phyloP scores from a whole-genome alignment of 2,113 vertebrate species.

The Apistogramma diplotaenia region DNA sequence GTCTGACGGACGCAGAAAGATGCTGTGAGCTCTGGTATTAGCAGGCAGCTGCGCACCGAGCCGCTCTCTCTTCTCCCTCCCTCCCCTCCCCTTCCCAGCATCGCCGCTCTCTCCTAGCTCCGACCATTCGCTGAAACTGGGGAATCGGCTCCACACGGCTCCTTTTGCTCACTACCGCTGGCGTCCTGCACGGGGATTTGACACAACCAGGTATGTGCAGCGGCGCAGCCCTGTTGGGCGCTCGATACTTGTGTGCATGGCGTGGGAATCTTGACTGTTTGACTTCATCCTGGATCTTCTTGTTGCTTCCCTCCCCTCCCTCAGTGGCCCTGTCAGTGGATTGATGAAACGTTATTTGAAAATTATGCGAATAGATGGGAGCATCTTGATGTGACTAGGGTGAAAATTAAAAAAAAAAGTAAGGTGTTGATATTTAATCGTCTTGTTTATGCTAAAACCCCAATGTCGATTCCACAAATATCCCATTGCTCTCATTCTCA shows the following conservation, averaged over 20 bases:
- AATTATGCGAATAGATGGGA: slow-evolving; percentile 49
- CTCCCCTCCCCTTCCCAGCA: slow-evolving; percentile 49
- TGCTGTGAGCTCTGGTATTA: slow-evolving; percentile 71
- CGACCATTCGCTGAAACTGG: slow-evolving; percentile 59
- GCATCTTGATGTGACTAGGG: slow-evolving; percentile 16
- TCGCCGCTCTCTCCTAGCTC: slow-evolving; percentile 35
- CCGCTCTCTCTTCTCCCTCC: slow-evolving; percentile 28
- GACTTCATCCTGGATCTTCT: slow-evolving; percentile 59
- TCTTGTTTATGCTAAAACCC: neutral
- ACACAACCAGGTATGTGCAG: slow-evolving; percentile 67
- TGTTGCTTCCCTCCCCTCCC: slow-evolving; percentile 62
- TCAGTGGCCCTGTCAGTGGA: slow-evolving; percentile 65
- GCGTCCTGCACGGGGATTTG: slow-evolving; percentile 38
- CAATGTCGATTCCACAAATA: slow-evolving; percentile 14
- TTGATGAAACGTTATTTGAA: slow-evolving; percentile 56
- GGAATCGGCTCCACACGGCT: slow-evolving; percentile 55
- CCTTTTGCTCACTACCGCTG: slow-evolving; percentile 31
- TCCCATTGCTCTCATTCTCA: slow-evolving; percentile 31
- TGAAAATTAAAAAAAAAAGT: neutral
- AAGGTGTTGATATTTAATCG: neutral
- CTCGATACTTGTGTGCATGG: slow-evolving; percentile 58
- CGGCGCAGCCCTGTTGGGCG: slow-evolving; percentile 1
- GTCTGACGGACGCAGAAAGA: slow-evolving; percentile 63
- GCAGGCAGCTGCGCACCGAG: slow-evolving; percentile 72
- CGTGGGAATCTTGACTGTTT: slow-evolving; percentile 32